Evolutionary conservation across 2,797 vertebrate genomes (phyloP).

Genomic region (Argentina silus): DNA sequence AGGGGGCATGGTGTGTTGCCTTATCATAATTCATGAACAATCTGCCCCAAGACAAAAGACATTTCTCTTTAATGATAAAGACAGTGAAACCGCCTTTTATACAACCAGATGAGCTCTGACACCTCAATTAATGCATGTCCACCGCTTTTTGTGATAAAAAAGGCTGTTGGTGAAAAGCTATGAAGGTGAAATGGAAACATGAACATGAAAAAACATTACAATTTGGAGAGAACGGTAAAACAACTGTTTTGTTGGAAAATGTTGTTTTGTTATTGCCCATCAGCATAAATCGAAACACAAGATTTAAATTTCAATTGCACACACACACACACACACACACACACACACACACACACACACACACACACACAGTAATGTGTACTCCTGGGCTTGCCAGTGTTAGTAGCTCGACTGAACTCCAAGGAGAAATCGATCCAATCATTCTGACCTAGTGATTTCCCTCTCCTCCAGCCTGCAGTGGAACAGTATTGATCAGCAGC

Average conservation of each 20-base stretch:
- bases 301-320: conserved; percentile 5
- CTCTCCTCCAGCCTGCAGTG: conserved; percentile 71
- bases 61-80: not conserved
- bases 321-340: conserved; percentile 4
- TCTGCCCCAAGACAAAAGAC: conserved; percentile 13
- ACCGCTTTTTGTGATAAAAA: not conserved
- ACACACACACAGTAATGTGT: conserved; percentile 6
- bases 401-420: conserved; percentile 53
- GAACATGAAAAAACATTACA: no score
- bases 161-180: not conserved
- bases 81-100: conserved; percentile 6
- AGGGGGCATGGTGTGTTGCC: not conserved
- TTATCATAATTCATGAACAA: conserved; percentile 11
- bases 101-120: not conserved
- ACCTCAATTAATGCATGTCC: conserved; percentile 10
- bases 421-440: conserved; percentile 75
- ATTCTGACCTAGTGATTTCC: conserved; percentile 79
- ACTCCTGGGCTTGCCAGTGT: conserved; percentile 34
- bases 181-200: not conserved
- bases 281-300: conserved; percentile 12
- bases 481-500: conserved; percentile 80
- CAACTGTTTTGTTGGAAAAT: not conserved
- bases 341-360: conserved; percentile 9
- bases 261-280: not conserved
- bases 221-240: not conserved